phyloP scores from a whole-genome alignment of 2,797 vertebrate genomes.

The Ctenochaetus hawaiiensis region DNA sequence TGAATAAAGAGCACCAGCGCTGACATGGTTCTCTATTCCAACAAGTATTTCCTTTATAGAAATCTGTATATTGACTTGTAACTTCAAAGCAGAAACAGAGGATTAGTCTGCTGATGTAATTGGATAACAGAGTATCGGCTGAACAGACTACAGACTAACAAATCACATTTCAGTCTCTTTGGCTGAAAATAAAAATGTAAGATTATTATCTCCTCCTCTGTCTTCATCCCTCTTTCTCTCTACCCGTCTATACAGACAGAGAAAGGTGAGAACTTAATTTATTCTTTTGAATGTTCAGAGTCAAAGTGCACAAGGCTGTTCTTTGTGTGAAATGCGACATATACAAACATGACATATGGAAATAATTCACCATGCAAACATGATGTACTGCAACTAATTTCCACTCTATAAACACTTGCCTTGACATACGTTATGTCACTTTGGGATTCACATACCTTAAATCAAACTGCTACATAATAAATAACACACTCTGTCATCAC shows the following conservation, averaged over 20 bases:
- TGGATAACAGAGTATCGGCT: neutral
- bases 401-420: no score
- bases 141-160: neutral
- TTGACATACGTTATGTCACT: neutral
- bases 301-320: no score
- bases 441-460: neutral
- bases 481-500: neutral
- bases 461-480: neutral
- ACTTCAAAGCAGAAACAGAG: neutral
- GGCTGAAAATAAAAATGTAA: no score
- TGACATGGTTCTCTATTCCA: neutral
- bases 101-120: neutral
- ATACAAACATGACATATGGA: no score
- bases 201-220: no score
- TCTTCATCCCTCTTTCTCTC: no score
- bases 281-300: no score
- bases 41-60: slow-evolving; percentile 5
- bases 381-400: no score
- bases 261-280: no score
- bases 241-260: no score
- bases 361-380: no score
- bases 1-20: neutral
- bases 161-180: neutral
- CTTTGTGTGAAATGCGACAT: no score
- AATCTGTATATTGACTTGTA: slow-evolving; percentile 23